Evolutionary conservation across 2,888 invertebrate species (phyloP), one percentile per base, ranked within the genome.

Genomic region (Auanema sp.): DNA sequence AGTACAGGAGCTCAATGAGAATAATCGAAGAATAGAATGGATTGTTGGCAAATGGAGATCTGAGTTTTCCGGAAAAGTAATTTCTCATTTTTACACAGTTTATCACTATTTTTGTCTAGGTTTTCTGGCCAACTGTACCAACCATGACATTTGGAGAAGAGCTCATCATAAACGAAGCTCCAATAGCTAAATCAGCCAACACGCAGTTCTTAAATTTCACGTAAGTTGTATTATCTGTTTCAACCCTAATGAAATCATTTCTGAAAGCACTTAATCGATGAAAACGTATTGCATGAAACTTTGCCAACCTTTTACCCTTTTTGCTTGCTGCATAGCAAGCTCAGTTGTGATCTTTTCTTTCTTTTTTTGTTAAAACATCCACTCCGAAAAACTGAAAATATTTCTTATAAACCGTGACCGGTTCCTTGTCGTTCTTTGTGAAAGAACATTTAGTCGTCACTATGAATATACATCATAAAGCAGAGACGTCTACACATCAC

Each of bases 81-180:
- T 33, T 33, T 33, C 11, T 8, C 14, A n/a, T 3, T 41, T 18
- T 14, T 1, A 24, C 21, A n/a, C n/a, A n/a, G n/a, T n/a, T n/a
- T 53, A 42, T 5, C 43, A 33, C 56, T 14, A 42, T 8, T 56
- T 43, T 43, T 56, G 14, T n/a, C n/a, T 23, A 72, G 68, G 69
- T 83, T 14, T 79, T 83, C 64, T 83, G 83, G 83, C 83, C 83
- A 16, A 83, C 83, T 16, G 83, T 83, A 23, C 83, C 83, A 5
- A 84, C 83, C 12, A 83, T 83, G 83, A 83, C 83, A 16, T 83
- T 80, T 62, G 83, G 83, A 18, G 83, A 83, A 52, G 83, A 83
- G 64, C 68, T 83, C 49, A 65, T 76, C 40, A 78, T 83, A 55
- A 64, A 74, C 41, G 80, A 80, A 64, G 83, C 83, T 5, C 83